A percentile compares a stretch with the other conserved stretches of the same genome.
phyloP scores from a whole-genome alignment of 2,797 vertebrate genomes.

The Cichlasoma orientale region DNA sequence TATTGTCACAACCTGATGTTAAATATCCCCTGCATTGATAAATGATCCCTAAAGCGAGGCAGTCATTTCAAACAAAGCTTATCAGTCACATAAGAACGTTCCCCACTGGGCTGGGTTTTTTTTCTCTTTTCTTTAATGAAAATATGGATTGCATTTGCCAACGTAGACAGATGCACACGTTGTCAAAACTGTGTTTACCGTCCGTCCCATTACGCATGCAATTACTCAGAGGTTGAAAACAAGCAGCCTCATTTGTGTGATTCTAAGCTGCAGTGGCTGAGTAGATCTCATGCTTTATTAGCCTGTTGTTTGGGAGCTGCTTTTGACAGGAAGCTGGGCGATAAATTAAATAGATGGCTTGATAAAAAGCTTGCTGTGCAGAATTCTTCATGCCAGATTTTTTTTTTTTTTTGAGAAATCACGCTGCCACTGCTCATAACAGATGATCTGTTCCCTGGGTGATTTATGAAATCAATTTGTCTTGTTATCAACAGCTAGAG shows the following conservation, averaged over 20 bases:
- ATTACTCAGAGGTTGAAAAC: slow-evolving; percentile 74
- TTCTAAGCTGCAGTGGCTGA: slow-evolving; percentile 56
- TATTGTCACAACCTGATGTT: slow-evolving; percentile 53
- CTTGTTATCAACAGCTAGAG: slow-evolving; percentile 74
- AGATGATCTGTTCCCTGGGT: slow-evolving; percentile 69
- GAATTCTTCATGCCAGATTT: slow-evolving; percentile 67
- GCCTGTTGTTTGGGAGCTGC: slow-evolving; percentile 70
- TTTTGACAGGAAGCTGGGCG: slow-evolving; percentile 73
- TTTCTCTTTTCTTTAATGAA: slow-evolving; percentile 33
- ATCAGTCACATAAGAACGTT: slow-evolving; percentile 35
- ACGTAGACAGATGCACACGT: slow-evolving; percentile 59
- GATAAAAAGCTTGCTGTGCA: slow-evolving; percentile 76
- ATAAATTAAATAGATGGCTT: slow-evolving; percentile 80
- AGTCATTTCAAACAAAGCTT: slow-evolving; percentile 42
- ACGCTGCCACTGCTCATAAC: slow-evolving; percentile 58
- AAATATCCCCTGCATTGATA: slow-evolving; percentile 29
- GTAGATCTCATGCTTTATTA: slow-evolving; percentile 70
- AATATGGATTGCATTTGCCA: slow-evolving; percentile 58
- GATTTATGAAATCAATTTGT: slow-evolving; percentile 84
- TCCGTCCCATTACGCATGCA: slow-evolving; percentile 68
- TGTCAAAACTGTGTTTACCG: slow-evolving; percentile 64
- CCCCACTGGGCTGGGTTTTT: slow-evolving; percentile 13
- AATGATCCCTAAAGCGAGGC: slow-evolving; percentile 48
- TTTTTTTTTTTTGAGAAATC: slow-evolving; percentile 55
- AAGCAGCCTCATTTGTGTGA: slow-evolving; percentile 63